Evolutionary conservation across 2,797 vertebrate genomes (phyloP).

Genomic region (Graptemys geographica): DNA sequence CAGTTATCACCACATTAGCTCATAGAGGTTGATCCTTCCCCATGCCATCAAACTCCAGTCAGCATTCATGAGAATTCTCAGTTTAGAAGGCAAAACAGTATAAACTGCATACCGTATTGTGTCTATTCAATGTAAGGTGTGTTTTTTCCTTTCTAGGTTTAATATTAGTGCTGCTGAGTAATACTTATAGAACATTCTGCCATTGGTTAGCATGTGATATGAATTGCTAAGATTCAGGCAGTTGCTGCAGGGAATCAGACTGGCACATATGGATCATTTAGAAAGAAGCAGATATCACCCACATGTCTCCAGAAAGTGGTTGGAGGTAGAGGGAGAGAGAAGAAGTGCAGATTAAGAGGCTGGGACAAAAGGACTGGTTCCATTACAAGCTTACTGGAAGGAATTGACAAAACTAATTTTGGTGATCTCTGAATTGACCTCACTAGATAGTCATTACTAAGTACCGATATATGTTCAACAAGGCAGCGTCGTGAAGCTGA

Average conservation of each 20-base stretch:
- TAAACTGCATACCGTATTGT: neutral
- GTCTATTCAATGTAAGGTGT: neutral
- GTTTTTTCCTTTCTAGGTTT: neutral
- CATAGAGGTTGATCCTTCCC: neutral
- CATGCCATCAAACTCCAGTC: neutral
- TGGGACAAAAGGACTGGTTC: neutral
- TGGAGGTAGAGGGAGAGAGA: neutral
- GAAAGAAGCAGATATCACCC: slow-evolving; percentile 62
- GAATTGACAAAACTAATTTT: slow-evolving; percentile 3
- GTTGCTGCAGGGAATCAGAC: slow-evolving; percentile 21
- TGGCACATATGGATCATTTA: slow-evolving; percentile 42
- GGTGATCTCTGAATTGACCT: neutral
- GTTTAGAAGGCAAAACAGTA: neutral
- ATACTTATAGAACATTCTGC: neutral
- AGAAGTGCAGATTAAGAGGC: neutral
- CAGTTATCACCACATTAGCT: neutral
- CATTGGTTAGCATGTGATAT: neutral
- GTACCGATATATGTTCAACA: fast-evolving
- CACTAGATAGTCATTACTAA: neutral
- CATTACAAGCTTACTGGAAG: slow-evolving; percentile 26
- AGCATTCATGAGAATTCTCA: fast-evolving
- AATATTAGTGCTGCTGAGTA: neutral
- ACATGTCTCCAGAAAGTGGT: neutral
- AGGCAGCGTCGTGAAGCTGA: neutral
- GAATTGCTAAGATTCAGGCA: slow-evolving; percentile 8